phyloP scores from a whole-genome alignment of 2,797 vertebrate species.

The Lophotriccus pileatus region DNA sequence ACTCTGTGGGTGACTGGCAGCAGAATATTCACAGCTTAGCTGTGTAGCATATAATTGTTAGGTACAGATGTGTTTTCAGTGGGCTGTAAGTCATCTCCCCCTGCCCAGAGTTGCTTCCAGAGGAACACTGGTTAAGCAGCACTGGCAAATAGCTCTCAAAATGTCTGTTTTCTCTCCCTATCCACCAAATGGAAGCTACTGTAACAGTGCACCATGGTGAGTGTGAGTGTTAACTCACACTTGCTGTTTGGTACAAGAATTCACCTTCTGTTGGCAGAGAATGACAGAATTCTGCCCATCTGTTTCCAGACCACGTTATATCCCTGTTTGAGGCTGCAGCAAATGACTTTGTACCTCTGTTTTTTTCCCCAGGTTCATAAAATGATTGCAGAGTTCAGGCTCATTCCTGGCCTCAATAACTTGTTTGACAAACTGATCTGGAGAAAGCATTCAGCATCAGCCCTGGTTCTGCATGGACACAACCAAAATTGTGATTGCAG shows the following conservation, averaged over 20 bases:
- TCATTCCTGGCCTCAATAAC: conserved; percentile 98
- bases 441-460: conserved; percentile 93
- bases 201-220: background rate
- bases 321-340: background rate
- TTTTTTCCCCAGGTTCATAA: conserved; percentile 87
- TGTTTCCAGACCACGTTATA: background rate
- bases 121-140: background rate
- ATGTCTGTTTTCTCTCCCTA: background rate
- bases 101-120: background rate
- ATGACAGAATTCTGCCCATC: background rate
- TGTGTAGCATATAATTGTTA: background rate
- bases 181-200: background rate
- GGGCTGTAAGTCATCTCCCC: background rate
- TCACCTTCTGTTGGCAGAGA: background rate
- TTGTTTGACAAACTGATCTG: conserved; percentile 98
- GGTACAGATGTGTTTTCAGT: background rate
- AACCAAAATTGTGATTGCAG: conserved; percentile 99
- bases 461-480: conserved; percentile 92
- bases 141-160: background rate
- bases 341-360: background rate
- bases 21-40: background rate
- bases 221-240: background rate
- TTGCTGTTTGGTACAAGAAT: background rate
- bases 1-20: background rate
- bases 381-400: conserved; percentile 95